Base-by-base conservation (phyloP, 2,888 invertebrate species). In the Geotrupes spiniger region DNA sequence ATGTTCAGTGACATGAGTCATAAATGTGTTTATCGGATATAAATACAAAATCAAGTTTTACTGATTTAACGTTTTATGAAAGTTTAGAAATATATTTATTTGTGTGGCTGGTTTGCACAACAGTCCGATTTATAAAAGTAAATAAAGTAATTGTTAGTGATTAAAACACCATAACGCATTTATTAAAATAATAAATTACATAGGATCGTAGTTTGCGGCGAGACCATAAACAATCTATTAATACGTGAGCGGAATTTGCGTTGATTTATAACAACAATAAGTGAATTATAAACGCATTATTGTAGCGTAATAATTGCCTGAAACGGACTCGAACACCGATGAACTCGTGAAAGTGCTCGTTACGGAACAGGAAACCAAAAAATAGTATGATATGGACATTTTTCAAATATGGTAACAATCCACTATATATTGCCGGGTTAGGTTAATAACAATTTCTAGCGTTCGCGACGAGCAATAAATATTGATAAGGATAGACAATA, bases 211-310 rank as follows among this genome's bases (percentile, higher is more conserved):
- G 21, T 21, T 21, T 21, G 21, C 6, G 3, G 21, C 21, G 21
- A 21, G 21, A 21, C 3, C 21, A 49, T 49, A 49, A 49, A 49
- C 40, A 39, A 43, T 40, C 27, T 44, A 49, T 49, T 49, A 44
- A 49, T 40, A 43, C 39, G 49, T 28, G 36, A 49, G 38, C 43
- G 44, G 39, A 46, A 50, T 50, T 50, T 45, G 45, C 38, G 37
- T 45, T 50, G 50, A 50, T 50, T 50, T 50, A 46, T 46, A 36
- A 14, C 11, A 27, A 46, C 40, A 40, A 46, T 36, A 46, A 46
- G 33, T 40, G 46, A 33, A 25, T 46, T 41, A 46, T 36, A 41
- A 46, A 41, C 36, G 40, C 15, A 33, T 14, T 10, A 10, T 33
- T 14, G 15, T 8, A 14, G 14, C 33, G 9, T 21, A n/a, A 4